Base-by-base conservation (phyloP, 30 jellyfish, hydroid and myxozoan genomes). In the Cassiopea andromeda region DNA sequence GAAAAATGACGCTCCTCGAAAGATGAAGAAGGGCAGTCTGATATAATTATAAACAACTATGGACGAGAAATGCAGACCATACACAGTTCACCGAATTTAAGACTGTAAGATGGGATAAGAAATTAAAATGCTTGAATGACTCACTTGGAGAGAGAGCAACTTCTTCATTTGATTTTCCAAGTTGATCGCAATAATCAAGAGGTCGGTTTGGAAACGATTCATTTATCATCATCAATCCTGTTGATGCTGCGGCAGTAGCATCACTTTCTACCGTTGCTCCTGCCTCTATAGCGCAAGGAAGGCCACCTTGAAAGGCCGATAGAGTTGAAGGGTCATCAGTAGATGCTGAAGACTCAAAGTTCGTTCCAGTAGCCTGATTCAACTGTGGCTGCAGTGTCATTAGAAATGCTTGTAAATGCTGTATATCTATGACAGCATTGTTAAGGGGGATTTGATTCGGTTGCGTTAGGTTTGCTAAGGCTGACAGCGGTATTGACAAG, bases 331-430 rank as follows among this genome's bases (percentile, higher is more conserved):
- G 46, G 48, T 87, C 94, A 17, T 75, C 79, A 14, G 60, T 48
- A 67, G 78, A 44, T 48, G 89, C 45, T 2, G 77, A 10, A 6
- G 80, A 46, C 9, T 75, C 46, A 27, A 69, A 17, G 2, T 58
- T 64, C 27, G 73, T 43, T 47, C 83, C 15, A 27, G 89, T 6
- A 1, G 80, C 67, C 2, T 59, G 60, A 48, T 70, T 50, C 47
- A 68, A 19, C 5, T 87, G 89, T 1, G 94, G 89, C 45, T 87
- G 94, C 60, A 87, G 67, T 1, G 94, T 80, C 94, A 87, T 87
- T 1, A 87, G 50, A 74, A 87, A 87, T 16, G 94, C 89, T 67
- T 87, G 94, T 17, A 87, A 81, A n/a, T 87, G 94, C 5, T 87
- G 94, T 0, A 87, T 48, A 59, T 87, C 94, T 64, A 87, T 70